Percentiles rank a stretch among this genome's conserved stretches.
These are phyloP conservation scores for Aradophagus sp. DNA, from an alignment of 1,140 invertebrate genomes.

Conservation along the genomic window DNA sequence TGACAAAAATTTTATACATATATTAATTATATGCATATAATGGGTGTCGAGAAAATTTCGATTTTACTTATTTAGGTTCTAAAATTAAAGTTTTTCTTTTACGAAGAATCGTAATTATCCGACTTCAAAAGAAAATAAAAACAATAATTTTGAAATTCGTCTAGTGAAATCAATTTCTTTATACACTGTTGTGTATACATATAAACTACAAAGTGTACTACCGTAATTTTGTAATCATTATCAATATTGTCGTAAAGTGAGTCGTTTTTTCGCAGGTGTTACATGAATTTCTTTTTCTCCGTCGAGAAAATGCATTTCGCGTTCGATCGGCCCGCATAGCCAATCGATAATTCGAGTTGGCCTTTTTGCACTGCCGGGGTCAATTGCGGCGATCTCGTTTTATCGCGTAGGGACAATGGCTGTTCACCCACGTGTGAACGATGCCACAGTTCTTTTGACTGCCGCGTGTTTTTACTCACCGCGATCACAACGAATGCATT, in stretches of 20 bases:
- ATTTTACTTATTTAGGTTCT: background rate
- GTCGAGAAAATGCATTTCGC: conserved; percentile 36
- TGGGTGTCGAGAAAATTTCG: no score
- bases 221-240: conserved; percentile 18
- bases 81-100: no score
- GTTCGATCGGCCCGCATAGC: conserved; percentile 24
- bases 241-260: conserved; percentile 43
- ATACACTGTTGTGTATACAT: no score
- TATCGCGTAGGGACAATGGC: conserved; percentile 28
- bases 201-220: background rate
- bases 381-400: conserved; percentile 11
- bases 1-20: no score
- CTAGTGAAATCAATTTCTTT: conserved; percentile 16
- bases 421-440: conserved; percentile 30
- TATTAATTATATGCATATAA: no score
- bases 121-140: no score
- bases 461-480: conserved; percentile 9
- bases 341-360: conserved; percentile 21
- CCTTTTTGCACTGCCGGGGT: conserved; percentile 9
- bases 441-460: conserved; percentile 4
- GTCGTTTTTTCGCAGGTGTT: conserved; percentile 53
- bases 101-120: no score
- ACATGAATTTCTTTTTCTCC: conserved; percentile 42
- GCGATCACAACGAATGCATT: conserved; percentile 25
- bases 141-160: conserved; percentile 6